These are phyloP conservation scores for Tanypteryx hageni DNA, from an alignment of 2,888 invertebrate genomes.

Conservation along the genomic window DNA sequence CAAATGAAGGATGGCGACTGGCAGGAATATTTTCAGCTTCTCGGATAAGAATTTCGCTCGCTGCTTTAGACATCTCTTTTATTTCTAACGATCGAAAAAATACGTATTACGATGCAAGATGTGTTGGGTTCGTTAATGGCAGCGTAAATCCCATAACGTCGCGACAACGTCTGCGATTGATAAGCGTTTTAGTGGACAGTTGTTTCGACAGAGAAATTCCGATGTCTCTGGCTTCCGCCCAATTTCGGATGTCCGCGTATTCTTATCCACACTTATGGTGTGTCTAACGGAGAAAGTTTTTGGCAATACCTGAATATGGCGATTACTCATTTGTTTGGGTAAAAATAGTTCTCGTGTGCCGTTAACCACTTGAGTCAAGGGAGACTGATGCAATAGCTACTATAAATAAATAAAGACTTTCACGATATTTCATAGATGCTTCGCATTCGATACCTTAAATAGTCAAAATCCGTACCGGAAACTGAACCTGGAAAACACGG, in stretches of 20 bases:
- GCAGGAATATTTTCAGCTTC: not conserved
- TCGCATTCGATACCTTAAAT: not conserved
- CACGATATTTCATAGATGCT: not conserved
- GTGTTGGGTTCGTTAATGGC: too few species aligned
- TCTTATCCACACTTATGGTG: not conserved
- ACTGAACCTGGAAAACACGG: not conserved
- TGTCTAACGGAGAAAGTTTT: not conserved
- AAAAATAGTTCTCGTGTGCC: not conserved
- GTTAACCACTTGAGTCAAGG: not conserved
- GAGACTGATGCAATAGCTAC: slow-evolving; percentile 4
- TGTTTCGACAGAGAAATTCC: not conserved
- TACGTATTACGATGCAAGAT: not conserved
- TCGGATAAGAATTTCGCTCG: not conserved
- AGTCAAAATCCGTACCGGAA: not conserved
- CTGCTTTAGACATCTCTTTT: not conserved
- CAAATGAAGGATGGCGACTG: slow-evolving; percentile 14
- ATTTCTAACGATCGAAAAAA: not conserved
- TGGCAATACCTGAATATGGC: not conserved
- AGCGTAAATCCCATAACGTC: not conserved
- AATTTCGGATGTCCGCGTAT: not conserved
- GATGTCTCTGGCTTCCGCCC: not conserved
- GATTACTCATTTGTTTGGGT: not conserved
- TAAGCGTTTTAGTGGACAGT: not conserved
- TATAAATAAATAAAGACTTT: not conserved
- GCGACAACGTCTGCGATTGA: not conserved